Conservation (phyloP, 2,888 invertebrate species). For the Ormyrus labotus region DNA sequence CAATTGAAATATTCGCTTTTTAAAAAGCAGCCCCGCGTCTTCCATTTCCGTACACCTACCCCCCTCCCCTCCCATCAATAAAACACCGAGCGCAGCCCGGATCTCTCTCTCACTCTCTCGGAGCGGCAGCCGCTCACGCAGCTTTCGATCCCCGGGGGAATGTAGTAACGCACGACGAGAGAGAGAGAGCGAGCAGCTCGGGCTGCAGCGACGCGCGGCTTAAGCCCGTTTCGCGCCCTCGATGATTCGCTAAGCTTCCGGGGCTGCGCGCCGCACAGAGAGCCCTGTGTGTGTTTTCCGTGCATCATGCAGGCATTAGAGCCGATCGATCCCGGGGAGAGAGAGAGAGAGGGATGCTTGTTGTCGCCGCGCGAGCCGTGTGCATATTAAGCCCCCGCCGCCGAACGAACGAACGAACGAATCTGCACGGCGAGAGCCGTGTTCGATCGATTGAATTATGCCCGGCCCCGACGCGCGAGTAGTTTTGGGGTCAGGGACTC, state of each 20-base stretch:
- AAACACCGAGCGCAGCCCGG: too few relatives aligned
- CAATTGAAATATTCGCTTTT: too few relatives aligned
- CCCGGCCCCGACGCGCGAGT: not conserved
- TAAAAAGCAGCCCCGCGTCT: too few relatives aligned
- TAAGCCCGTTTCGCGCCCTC: not conserved
- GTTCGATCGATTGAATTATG: conserved; percentile 32
- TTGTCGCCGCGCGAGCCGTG: not conserved
- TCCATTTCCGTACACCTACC: too few relatives aligned
- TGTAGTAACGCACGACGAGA: too few relatives aligned
- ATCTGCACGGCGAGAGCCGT: conserved; percentile 5
- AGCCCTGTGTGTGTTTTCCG: conserved; percentile 9
- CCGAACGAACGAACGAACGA: not conserved
- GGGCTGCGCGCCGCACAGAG: not conserved
- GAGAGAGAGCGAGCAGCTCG: too few relatives aligned
- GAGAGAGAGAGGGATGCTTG: too few relatives aligned
- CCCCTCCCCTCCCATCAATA: too few relatives aligned
- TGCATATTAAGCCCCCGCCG: not conserved
- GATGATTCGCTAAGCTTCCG: conserved; percentile 33
- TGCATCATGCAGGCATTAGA: conserved; percentile 16
- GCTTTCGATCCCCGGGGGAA: too few relatives aligned
- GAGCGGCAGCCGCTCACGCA: too few relatives aligned
- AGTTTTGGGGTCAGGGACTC: not conserved
- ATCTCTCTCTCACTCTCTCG: too few relatives aligned
- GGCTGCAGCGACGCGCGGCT: too few relatives aligned
- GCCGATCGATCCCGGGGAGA: conserved; percentile 4